Evolutionary conservation across 2,113 vertebrate genomes (phyloP).

Genomic region (Paralichthys olivaceus): DNA sequence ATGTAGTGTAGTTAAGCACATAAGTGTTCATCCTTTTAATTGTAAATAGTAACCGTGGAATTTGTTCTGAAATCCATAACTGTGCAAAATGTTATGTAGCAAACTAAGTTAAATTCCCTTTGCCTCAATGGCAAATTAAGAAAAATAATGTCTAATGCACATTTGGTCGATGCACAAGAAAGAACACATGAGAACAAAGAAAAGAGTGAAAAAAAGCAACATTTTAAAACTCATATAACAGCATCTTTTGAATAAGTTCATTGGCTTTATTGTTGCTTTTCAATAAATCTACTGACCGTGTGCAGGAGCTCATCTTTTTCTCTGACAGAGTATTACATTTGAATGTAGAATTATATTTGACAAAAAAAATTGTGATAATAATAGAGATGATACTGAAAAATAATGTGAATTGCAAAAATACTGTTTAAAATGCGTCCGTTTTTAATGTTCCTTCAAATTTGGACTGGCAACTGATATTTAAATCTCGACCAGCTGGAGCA

Average conservation of each 20-base stretch:
- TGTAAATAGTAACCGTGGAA: neutral
- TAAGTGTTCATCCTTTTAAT: neutral
- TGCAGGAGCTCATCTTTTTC: neutral
- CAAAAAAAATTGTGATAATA: neutral
- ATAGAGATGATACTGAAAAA: neutral
- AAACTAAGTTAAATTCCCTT: neutral
- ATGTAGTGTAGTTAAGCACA: neutral
- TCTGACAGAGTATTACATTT: neutral
- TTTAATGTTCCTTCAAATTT: neutral
- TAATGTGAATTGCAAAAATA: neutral
- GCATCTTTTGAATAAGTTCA: no score
- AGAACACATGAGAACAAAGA: no score
- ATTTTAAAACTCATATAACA: no score
- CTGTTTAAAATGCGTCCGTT: neutral
- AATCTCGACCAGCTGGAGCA: no score
- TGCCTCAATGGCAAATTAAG: no score
- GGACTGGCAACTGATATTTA: neutral
- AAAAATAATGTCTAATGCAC: no score
- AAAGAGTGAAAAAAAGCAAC: no score
- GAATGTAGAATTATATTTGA: neutral
- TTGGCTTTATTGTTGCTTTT: no score
- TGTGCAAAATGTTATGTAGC: neutral
- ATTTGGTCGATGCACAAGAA: no score
- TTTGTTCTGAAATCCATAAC: no score
- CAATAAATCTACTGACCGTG: no score